Conservation (phyloP, 2,888 invertebrate species). For the Chalcosyrphus nemorum region DNA sequence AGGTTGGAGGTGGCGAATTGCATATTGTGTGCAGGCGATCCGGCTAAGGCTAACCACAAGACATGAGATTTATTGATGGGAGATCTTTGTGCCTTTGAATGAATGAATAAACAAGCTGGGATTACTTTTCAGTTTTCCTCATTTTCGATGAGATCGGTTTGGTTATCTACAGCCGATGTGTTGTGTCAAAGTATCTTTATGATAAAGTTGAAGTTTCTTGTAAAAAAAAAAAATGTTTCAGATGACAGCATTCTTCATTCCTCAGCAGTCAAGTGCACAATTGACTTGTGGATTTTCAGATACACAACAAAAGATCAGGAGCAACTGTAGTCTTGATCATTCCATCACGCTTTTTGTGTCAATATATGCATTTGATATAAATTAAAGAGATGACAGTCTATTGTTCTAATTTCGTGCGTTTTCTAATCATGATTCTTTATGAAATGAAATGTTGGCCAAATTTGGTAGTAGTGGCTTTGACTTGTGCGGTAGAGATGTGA, state of each 20-base stretch:
- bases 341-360: conserved; percentile 65
- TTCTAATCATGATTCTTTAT: conserved; percentile 52
- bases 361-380: conserved; percentile 52
- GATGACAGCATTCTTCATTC: conserved; percentile 36
- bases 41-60: conserved; percentile 57
- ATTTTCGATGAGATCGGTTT: not conserved
- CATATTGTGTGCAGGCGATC: conserved; percentile 57
- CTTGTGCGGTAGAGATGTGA: conserved; percentile 24
- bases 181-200: not conserved
- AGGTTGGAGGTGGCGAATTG: conserved; percentile 57
- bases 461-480: conserved; percentile 35
- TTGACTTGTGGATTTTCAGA: conserved; percentile 2
- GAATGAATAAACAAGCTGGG: conserved; percentile 54
- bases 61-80: conserved; percentile 69
- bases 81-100: conserved; percentile 71
- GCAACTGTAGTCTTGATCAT: conserved; percentile 22
- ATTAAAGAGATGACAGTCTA: conserved; percentile 65
- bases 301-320: conserved; percentile 20
- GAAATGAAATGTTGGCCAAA: conserved; percentile 19
- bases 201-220: not conserved
- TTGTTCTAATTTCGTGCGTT: conserved; percentile 71
- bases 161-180: not conserved
- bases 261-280: conserved; percentile 52
- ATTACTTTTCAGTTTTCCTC: conserved; percentile 56
- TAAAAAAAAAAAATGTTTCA: not conserved